Conservation (phyloP, 2,797 vertebrate species). For the Neosilurus mollespiculum region DNA sequence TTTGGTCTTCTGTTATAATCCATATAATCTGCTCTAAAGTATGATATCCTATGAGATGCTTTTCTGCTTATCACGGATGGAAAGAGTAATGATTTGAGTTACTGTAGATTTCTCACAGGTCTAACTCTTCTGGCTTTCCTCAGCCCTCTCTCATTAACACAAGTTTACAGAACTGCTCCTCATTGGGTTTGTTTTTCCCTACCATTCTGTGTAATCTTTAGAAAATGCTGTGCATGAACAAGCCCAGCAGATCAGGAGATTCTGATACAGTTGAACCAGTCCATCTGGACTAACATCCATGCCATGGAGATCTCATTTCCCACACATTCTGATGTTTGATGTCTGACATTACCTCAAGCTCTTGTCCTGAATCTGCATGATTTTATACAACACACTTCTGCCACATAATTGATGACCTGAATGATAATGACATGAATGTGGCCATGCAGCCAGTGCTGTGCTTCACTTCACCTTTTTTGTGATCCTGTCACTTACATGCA, state of each 20-base stretch:
- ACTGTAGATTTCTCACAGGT: too few relatives aligned
- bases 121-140: too few relatives aligned
- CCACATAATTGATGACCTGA: too few relatives aligned
- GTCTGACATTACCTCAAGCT: not conserved
- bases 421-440: too few relatives aligned
- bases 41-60: too few relatives aligned
- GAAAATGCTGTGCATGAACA: not conserved
- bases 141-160: not conserved
- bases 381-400: not conserved
- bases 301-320: not conserved
- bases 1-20: too few relatives aligned
- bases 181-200: not conserved
- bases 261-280: not conserved
- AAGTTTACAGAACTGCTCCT: not conserved
- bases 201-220: not conserved
- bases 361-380: not conserved
- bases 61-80: too few relatives aligned
- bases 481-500: too few relatives aligned
- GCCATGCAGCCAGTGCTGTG: too few relatives aligned
- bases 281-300: not conserved
- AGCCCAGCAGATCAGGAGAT: not conserved
- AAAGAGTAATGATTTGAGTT: too few relatives aligned
- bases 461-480: too few relatives aligned
- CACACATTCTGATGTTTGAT: not conserved
- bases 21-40: too few relatives aligned